Evolutionary conservation across 1,140 invertebrate genomes (phyloP).

Genomic region (Drosophila kurseongensis): DNA sequence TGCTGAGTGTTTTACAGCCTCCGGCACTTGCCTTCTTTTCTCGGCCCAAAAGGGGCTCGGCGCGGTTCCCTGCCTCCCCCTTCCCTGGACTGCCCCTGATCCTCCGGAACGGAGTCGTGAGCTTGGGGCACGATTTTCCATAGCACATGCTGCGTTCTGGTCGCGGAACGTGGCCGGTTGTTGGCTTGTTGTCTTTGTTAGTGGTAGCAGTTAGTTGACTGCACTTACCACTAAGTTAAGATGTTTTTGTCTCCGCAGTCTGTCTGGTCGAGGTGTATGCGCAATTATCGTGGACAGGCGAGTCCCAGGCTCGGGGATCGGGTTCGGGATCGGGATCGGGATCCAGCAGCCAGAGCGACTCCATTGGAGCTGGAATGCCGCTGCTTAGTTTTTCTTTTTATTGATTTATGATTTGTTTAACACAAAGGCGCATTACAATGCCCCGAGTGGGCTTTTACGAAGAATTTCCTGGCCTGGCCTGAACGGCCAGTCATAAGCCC

Average conservation of each 20-base stretch:
- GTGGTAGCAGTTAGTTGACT: conserved; percentile 81
- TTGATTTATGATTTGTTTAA: conserved; percentile 83
- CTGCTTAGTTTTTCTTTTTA: conserved; percentile 81
- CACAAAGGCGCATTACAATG: conserved; percentile 81
- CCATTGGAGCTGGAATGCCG: conserved; percentile 63
- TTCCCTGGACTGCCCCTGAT: not conserved
- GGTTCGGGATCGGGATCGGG: conserved; percentile 6
- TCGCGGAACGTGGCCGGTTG: conserved; percentile 59
- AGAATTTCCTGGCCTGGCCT: conserved; percentile 57
- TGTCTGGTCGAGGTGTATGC: conserved; percentile 55
- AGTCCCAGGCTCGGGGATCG: conserved; percentile 10
- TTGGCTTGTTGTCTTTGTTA: conserved; percentile 77
- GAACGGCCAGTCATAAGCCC: conserved; percentile 50
- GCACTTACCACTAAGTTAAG: conserved; percentile 82
- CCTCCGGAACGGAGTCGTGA: conserved; percentile 61
- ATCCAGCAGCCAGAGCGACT: conserved; percentile 43
- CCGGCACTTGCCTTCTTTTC: conserved; percentile 69
- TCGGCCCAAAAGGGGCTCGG: conserved; percentile 35
- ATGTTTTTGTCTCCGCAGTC: conserved; percentile 73
- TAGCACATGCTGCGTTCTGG: conserved; percentile 80
- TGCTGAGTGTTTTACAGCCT: conserved; percentile 79
- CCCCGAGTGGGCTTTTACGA: conserved; percentile 66
- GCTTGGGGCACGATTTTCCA: conserved; percentile 76
- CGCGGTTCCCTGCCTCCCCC: conserved; percentile 7
- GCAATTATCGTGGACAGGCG: conserved; percentile 64